Evolutionary conservation across 2,797 vertebrate genomes (phyloP).

Genomic region (Rhabdomys pumilio): DNA sequence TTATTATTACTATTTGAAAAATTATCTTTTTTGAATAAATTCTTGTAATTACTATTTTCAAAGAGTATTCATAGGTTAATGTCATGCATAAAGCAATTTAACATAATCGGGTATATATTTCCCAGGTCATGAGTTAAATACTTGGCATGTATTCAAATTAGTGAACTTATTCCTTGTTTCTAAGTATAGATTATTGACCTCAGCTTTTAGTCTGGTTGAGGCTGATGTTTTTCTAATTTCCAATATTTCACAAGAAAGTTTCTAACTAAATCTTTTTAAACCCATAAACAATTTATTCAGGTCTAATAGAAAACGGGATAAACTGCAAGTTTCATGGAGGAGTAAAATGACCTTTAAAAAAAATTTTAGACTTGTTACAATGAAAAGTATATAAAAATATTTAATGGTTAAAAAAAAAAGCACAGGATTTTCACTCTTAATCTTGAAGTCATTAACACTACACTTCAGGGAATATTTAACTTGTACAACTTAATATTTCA

Average conservation of each 20-base stretch:
- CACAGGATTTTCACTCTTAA: not conserved
- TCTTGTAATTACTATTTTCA: not conserved
- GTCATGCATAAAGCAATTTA: not conserved
- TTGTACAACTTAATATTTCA: not conserved
- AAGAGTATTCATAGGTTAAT: too few relatives aligned
- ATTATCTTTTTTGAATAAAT: not conserved
- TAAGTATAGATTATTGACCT: not conserved
- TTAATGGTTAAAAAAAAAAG: not conserved
- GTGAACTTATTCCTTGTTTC: not conserved
- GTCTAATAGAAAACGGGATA: slow-evolving; percentile 14
- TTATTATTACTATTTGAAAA: not conserved
- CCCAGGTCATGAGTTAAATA: not conserved
- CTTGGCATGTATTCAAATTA: not conserved
- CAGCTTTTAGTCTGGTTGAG: not conserved
- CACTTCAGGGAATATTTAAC: not conserved
- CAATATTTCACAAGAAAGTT: not conserved
- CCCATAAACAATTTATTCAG: not conserved
- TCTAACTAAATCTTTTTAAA: slow-evolving; percentile 46
- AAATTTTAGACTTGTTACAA: not conserved
- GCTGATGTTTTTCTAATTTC: slow-evolving; percentile 22
- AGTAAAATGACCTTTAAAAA: slow-evolving; percentile 12
- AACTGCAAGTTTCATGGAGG: slow-evolving; percentile 1
- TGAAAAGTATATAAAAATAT: not conserved
- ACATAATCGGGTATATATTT: not conserved
- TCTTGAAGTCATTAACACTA: not conserved